Conservation (phyloP, 2,113 vertebrate species). For the Maccullochella peelii region DNA sequence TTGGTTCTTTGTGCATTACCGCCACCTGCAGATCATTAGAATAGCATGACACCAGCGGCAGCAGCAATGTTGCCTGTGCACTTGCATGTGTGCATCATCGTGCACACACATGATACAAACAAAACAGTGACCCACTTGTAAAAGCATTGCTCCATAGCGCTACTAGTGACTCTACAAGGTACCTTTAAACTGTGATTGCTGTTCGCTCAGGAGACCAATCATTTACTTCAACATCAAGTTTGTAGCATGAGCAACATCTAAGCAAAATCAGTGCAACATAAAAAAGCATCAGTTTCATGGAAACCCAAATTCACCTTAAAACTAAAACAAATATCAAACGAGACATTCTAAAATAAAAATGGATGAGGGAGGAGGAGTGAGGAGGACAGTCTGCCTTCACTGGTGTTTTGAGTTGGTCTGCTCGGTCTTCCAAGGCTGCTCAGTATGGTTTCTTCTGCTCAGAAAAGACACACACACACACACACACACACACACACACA, state of each 20-base stretch:
- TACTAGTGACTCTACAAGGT: background rate
- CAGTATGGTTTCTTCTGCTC: slow-evolving; percentile 80
- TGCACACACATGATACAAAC: background rate
- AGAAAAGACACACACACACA: slow-evolving; percentile 59
- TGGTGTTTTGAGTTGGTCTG: background rate
- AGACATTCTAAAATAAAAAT: background rate
- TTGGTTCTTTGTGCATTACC: background rate
- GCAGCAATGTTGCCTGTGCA: too few species aligned
- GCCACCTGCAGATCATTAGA: background rate
- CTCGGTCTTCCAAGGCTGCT: slow-evolving; percentile 20
- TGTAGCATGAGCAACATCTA: background rate
- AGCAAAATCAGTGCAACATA: slow-evolving; percentile 9
- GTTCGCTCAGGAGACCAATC: background rate
- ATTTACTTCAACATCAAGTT: background rate
- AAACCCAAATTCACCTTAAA: slow-evolving; percentile 25
- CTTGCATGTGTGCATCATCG: background rate
- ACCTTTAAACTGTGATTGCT: background rate
- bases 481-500: slow-evolving; percentile 33
- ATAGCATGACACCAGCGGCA: background rate
- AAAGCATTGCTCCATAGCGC: background rate
- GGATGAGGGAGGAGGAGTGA: background rate
- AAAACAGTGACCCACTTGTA: background rate
- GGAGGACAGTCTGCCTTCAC: background rate
- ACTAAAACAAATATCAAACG: background rate
- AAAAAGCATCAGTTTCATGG: slow-evolving; percentile 37